These are phyloP conservation scores for Turritopsis rubra DNA, from an alignment of 30 jellyfish, hydroid and myxozoan species.

Conservation along the genomic window DNA sequence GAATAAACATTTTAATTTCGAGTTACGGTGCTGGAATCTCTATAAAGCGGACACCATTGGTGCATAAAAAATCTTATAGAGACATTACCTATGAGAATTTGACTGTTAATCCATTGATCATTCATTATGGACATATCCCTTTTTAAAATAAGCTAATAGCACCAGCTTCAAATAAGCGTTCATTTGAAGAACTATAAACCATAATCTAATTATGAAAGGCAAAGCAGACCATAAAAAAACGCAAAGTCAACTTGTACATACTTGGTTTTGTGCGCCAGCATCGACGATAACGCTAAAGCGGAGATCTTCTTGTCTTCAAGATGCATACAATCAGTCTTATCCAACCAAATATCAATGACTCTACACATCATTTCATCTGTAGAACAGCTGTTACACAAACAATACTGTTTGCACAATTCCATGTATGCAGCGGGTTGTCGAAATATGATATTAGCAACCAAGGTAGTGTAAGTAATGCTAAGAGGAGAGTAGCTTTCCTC, in stretches of 20 bases:
- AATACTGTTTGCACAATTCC: neutral
- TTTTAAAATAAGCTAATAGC: too few relatives aligned
- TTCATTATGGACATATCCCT: too few relatives aligned
- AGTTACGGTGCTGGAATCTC: too few relatives aligned
- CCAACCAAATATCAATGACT: slow-evolving; percentile 68
- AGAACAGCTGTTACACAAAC: slow-evolving; percentile 6
- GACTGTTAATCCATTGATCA: too few relatives aligned
- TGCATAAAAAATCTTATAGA: too few relatives aligned
- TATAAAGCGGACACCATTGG: too few relatives aligned
- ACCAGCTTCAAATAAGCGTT: too few relatives aligned
- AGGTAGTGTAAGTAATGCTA: neutral
- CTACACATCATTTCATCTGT: slow-evolving; percentile 47
- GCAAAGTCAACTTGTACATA: neutral
- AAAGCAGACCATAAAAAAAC: neutral
- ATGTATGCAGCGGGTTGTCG: slow-evolving; percentile 1
- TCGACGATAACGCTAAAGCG: slow-evolving; percentile 26
- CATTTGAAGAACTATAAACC: neutral
- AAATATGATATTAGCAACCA: slow-evolving; percentile 12
- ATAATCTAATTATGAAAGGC: neutral
- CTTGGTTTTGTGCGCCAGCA: slow-evolving; percentile 27
- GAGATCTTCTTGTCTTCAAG: slow-evolving; percentile 51
- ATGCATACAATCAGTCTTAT: slow-evolving; percentile 31
- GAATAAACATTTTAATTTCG: too few relatives aligned
- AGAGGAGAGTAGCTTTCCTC: slow-evolving; percentile 23
- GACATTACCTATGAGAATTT: too few relatives aligned